A percentile compares a stretch with the other conserved stretches of the same genome.
These are phyloP conservation scores for Leucania comma DNA, from an alignment of 2,888 invertebrate species.

Conservation along the genomic window DNA sequence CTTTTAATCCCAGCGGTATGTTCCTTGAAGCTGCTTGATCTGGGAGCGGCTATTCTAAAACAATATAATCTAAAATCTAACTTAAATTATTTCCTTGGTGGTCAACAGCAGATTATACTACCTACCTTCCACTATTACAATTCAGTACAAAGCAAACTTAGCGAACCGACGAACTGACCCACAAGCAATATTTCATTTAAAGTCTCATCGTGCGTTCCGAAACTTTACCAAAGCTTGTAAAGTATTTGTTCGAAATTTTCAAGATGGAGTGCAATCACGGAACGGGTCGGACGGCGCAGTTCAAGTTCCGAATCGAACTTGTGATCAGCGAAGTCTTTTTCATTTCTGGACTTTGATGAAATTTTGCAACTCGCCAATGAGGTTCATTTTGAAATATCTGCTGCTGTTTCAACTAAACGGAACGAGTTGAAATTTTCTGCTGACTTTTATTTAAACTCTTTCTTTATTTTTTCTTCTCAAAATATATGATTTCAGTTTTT, in stretches of 20 bases:
- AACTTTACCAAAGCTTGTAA: constrained; percentile 67
- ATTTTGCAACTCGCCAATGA: constrained; percentile 80
- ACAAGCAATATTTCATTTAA: constrained; percentile 65
- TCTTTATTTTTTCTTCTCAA: not conserved
- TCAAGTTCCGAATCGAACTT: constrained; percentile 81
- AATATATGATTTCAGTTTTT: too few species aligned
- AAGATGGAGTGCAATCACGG: constrained; percentile 84
- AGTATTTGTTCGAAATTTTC: constrained; percentile 81
- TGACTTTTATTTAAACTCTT: not conserved
- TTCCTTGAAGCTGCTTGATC: too few species aligned
- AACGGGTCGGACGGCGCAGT: constrained; percentile 78
- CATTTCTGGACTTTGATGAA: constrained; percentile 82
- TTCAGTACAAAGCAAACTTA: constrained; percentile 26
- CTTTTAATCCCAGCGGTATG: too few species aligned
- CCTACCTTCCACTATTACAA: not conserved
- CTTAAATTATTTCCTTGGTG: not conserved
- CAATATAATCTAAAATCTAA: not conserved
- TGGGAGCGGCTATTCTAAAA: not conserved
- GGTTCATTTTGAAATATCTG: constrained; percentile 76
- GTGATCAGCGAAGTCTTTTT: constrained; percentile 79
- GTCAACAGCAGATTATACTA: not conserved
- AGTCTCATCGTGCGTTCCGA: constrained; percentile 64
- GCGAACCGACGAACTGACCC: constrained; percentile 47
- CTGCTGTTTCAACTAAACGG: constrained; percentile 50
- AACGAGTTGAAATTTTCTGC: constrained; percentile 21